phyloP scores from a whole-genome alignment of 35 echinoderm and acorn worm species.

The Apostichopus californicus region DNA sequence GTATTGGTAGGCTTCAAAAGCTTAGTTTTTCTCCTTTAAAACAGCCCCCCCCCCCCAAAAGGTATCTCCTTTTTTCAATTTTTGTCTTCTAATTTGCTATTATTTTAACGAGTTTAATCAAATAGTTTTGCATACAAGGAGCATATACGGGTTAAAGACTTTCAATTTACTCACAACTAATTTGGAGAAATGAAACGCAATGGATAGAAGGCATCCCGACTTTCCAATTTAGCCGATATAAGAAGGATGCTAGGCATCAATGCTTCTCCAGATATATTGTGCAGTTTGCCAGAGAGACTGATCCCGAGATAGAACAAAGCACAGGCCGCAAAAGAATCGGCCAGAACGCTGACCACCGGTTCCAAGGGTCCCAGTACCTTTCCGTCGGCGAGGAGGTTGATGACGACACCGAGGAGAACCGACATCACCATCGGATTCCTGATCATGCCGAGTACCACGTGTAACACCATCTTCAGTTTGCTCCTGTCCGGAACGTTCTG shows the following conservation, averaged over 20 bases:
- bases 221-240: constrained; percentile 46
- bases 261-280: constrained; percentile 42
- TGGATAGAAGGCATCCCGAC: no score
- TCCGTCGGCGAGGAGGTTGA: constrained; percentile 64
- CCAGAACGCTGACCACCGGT: constrained; percentile 61
- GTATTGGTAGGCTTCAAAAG: no score
- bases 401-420: constrained; percentile 66
- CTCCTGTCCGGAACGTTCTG: not conserved
- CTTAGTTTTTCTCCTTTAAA: no score
- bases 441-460: constrained; percentile 58
- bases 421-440: constrained; percentile 76
- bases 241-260: constrained; percentile 29
- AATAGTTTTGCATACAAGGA: no score
- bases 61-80: no score
- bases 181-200: no score
- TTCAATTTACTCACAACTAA: no score
- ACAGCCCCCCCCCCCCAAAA: no score
- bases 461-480: not conserved
- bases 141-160: no score
- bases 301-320: constrained; percentile 85
- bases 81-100: no score
- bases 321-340: constrained; percentile 65
- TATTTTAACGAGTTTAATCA: no score
- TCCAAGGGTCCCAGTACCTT: constrained; percentile 44
- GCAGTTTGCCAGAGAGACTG: constrained; percentile 73